A percentile compares a stretch with the other conserved stretches of the same genome.
These are phyloP conservation scores for Palythoa heliodiscus DNA, from an alignment of 92 coral and sea anemone species.

Conservation along the genomic window DNA sequence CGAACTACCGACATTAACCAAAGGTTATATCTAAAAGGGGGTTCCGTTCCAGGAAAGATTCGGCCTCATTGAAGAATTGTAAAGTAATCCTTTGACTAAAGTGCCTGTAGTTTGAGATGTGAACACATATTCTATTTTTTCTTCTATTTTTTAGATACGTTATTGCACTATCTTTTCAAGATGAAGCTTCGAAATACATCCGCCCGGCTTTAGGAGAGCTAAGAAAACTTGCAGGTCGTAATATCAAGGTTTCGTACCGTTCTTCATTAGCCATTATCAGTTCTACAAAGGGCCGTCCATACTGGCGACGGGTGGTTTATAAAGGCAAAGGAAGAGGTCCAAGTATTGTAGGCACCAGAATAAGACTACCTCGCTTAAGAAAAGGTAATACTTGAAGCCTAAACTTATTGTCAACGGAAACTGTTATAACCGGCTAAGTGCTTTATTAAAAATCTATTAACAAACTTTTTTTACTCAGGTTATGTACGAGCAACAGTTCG, in stretches of 20 bases:
- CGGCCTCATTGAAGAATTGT: too few species aligned
- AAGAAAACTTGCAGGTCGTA: constrained; percentile 34
- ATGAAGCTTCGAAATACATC: constrained; percentile 7
- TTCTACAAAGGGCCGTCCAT: constrained; percentile 27
- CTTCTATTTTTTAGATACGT: constrained; percentile 19
- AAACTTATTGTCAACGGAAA: background rate
- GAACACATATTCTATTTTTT: background rate
- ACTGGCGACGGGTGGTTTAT: constrained; percentile 35
- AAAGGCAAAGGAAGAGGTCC: constrained; percentile 11
- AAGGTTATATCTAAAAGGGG: too few species aligned
- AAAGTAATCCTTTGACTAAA: too few species aligned
- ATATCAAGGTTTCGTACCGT: background rate
- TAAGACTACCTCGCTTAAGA: constrained; percentile 25
- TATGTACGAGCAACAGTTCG: constrained; percentile 37
- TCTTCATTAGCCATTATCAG: constrained; percentile 49
- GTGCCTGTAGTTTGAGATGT: too few species aligned
- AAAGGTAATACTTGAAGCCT: constrained; percentile 4
- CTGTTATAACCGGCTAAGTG: background rate
- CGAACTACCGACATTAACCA: too few species aligned
- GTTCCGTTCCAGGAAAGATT: too few species aligned
- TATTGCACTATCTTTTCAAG: constrained; percentile 42
- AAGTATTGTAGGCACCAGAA: constrained; percentile 10
- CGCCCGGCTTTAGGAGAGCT: constrained; percentile 29
- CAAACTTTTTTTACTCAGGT: background rate
- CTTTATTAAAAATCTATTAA: background rate